Base-by-base conservation (phyloP, 2,113 vertebrate species). In the Casuarius casuarius region DNA sequence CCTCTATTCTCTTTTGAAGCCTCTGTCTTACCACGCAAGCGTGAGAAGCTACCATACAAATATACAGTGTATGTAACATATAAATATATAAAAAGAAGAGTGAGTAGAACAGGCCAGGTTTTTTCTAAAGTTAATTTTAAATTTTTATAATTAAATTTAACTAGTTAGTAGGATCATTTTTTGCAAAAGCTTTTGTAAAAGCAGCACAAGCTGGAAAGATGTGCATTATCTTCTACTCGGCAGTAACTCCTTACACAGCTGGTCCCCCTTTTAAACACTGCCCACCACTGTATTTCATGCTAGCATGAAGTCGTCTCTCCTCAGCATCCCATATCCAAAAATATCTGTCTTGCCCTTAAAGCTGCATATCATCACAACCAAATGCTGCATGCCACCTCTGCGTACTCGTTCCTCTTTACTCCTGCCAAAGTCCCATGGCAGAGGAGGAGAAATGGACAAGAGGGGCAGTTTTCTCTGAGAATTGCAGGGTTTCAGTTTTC, bases 341-440 rank as follows among this genome's bases (percentile, higher is more conserved):
- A 65, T 33, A 35, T 40, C 25, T 40, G 29, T 20, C 15, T 31
- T 83, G 4, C 56, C 51, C 22, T 9, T 63, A 65, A 74, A 74
- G 25, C 25, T 33, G 26, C 23, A 19, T 74, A 23, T 63, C 63
- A 12, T 8, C 12, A 63, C 16, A 38, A 49, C 17, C 23, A 87
- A 87, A n/a, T 40, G 13, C 19, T 74, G 3, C 66, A n/a, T 74
- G 31, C 15, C 4, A 33, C 52, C 19, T 59, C 9, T 33, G 33
- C 9, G 14, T 65, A 22, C 25, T n/a, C 6, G 25, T 89, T 71
- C 29, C 22, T 44, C 9, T 49, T 87, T 14, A 2, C n/a, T 35
- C 0, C 0, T 33, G 38, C 10, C 46, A 40, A 20, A 51, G 14
- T 22, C 29, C 28, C 4, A 2, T 14, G 58, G 73, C 87, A 66